Percentiles rank a stretch among this genome's conserved stretches.
phyloP scores from a whole-genome alignment of 2,888 invertebrate species.

The Oasisia sp. region DNA sequence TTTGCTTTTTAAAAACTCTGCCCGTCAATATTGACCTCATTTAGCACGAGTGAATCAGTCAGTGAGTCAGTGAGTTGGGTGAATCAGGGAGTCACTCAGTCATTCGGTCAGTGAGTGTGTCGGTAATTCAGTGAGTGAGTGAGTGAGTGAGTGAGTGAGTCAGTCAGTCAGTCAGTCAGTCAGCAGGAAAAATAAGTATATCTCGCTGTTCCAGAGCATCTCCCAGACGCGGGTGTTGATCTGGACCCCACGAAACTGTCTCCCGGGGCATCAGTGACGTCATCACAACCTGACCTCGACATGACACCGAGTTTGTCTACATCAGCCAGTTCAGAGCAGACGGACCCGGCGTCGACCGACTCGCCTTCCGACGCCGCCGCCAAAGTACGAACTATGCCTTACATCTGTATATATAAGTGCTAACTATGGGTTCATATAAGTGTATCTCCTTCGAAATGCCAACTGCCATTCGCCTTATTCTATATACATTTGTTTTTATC shows the following conservation, averaged over 20 bases:
- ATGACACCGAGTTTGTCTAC: conserved; percentile 59
- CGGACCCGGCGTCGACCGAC: conserved; percentile 34
- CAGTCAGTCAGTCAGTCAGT: background rate
- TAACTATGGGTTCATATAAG: background rate
- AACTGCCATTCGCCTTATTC: too few species aligned
- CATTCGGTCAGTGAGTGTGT: too few species aligned
- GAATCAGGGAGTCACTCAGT: too few species aligned
- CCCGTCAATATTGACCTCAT: too few species aligned
- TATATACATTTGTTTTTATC: too few species aligned
- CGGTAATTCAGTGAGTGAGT: too few species aligned
- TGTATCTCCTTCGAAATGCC: too few species aligned
- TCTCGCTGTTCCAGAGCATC: background rate
- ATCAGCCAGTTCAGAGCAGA: conserved; percentile 53
- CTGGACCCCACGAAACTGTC: conserved; percentile 37
- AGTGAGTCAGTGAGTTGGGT: too few species aligned
- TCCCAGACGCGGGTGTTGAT: background rate
- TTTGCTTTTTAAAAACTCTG: too few species aligned
- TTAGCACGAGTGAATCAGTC: too few species aligned
- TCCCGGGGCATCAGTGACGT: conserved; percentile 57
- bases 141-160: too few species aligned
- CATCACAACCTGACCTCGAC: conserved; percentile 58
- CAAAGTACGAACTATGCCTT: conserved; percentile 30
- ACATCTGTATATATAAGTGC: background rate
- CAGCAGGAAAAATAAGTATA: background rate
- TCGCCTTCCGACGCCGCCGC: conserved; percentile 19